phyloP scores from a whole-genome alignment of 2,113 vertebrate genomes.

The Calidris pugnax region DNA sequence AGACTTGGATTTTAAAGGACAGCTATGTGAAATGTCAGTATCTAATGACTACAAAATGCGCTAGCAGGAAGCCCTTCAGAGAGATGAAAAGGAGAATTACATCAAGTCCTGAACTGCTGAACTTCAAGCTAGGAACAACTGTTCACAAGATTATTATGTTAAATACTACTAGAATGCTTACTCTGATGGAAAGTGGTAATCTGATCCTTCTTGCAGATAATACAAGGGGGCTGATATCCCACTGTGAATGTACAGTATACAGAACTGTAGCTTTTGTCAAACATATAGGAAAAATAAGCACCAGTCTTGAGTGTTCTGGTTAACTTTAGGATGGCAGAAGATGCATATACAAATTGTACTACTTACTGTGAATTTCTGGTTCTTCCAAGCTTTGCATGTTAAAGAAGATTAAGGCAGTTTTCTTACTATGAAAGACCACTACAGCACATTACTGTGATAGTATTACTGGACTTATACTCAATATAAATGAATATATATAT shows the following conservation, averaged over 20 bases:
- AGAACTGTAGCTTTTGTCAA: conserved; percentile 51
- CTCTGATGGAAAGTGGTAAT: conserved; percentile 48
- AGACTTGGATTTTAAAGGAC: conserved; percentile 98
- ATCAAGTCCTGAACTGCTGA: conserved; percentile 57
- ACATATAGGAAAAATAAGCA: conserved; percentile 37
- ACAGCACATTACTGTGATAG: conserved; percentile 68
- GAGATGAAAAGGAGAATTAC: conserved; percentile 15
- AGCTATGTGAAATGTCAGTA: conserved; percentile 93
- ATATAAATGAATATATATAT: conserved; percentile 44
- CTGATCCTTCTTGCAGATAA: conserved; percentile 9
- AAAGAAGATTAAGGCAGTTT: conserved; percentile 68
- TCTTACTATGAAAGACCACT: conserved; percentile 67
- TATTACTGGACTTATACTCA: conserved; percentile 59
- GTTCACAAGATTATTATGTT: conserved; percentile 57
- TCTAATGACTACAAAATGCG: conserved; percentile 98
- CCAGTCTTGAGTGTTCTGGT: conserved; percentile 25
- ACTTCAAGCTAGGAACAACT: conserved; percentile 59
- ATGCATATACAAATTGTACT: conserved; percentile 49
- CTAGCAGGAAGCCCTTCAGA: conserved; percentile 69
- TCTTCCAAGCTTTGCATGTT: conserved; percentile 79
- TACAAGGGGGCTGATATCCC: conserved; percentile 43
- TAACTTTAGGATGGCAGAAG: conserved; percentile 49
- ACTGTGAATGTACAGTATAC: conserved; percentile 62
- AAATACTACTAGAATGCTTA: conserved; percentile 43
- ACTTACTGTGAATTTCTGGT: conserved; percentile 73